phyloP scores from a whole-genome alignment of 2,113 vertebrate species.

The Calyptommatus sinebrachiatus region DNA sequence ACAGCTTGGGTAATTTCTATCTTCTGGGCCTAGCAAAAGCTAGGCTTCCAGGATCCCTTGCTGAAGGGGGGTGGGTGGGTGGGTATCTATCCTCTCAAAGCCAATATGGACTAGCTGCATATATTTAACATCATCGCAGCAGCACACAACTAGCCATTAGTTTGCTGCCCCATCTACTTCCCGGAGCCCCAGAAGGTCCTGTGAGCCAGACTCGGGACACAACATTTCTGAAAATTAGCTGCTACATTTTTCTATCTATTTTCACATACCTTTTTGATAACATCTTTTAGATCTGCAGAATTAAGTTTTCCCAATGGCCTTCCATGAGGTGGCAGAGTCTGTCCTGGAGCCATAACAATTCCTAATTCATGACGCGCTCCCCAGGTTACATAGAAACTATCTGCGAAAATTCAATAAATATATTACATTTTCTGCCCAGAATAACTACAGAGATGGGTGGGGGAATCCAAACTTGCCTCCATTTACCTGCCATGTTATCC shows the following conservation, averaged over 20 bases:
- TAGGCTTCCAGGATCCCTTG: no score
- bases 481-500: conserved; percentile 87
- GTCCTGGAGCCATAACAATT: conserved; percentile 71
- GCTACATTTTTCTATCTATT: neutral
- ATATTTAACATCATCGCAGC: no score
- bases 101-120: no score
- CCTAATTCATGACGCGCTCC: conserved; percentile 75
- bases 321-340: conserved; percentile 86
- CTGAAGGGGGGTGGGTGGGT: no score
- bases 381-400: conserved; percentile 92
- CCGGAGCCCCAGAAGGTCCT: no score
- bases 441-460: neutral
- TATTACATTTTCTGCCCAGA: neutral
- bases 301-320: conserved; percentile 84
- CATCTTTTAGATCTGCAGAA: conserved; percentile 82
- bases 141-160: no score
- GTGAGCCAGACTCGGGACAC: no score
- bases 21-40: no score
- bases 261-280: conserved; percentile 86
- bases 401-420: conserved; percentile 64
- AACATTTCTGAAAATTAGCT: neutral
- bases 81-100: no score
- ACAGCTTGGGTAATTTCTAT: no score
- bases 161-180: no score
- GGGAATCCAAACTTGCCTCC: neutral